A percentile compares a stretch with the other conserved stretches of the same genome.
These are phyloP conservation scores for Sarcophaga carnaria DNA, from an alignment of 2,888 invertebrate genomes.

Conservation along the genomic window DNA sequence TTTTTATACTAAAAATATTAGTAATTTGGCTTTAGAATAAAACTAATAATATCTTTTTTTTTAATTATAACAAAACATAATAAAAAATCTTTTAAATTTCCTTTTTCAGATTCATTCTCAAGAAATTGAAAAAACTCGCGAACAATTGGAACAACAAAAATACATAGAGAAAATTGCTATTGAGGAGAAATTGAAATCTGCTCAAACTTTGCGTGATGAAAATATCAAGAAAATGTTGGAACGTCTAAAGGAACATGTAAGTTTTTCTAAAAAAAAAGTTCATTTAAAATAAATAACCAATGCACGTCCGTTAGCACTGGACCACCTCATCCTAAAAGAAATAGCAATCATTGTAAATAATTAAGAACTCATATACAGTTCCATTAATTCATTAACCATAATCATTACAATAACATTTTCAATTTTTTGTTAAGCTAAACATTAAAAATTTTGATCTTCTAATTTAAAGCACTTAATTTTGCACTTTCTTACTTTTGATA, in stretches of 20 bases:
- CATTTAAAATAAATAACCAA: conserved; percentile 42
- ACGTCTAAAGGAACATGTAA: conserved; percentile 95
- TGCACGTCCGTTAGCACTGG: conserved; percentile 57
- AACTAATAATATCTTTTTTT: background rate
- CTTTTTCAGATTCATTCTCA: conserved; percentile 81
- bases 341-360: conserved; percentile 33
- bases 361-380: conserved; percentile 27
- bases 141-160: conserved; percentile 92
- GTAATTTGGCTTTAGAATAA: background rate
- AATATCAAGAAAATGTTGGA: conserved; percentile 95
- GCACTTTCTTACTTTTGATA: conserved; percentile 14
- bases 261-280: conserved; percentile 74
- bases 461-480: conserved; percentile 36
- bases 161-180: conserved; percentile 92
- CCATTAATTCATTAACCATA: conserved; percentile 26
- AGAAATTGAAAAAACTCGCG: conserved; percentile 85
- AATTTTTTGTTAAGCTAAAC: conserved; percentile 28
- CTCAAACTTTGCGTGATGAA: conserved; percentile 93
- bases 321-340: background rate
- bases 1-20: too few relatives aligned
- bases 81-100: background rate
- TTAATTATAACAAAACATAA: background rate
- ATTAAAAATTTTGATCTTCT: conserved; percentile 20
- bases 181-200: conserved; percentile 93
- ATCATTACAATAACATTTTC: background rate